A percentile compares a stretch with the other conserved stretches of the same genome.
phyloP scores from a whole-genome alignment of 2,113 vertebrate species.

The Pomatostomus ruficeps region DNA sequence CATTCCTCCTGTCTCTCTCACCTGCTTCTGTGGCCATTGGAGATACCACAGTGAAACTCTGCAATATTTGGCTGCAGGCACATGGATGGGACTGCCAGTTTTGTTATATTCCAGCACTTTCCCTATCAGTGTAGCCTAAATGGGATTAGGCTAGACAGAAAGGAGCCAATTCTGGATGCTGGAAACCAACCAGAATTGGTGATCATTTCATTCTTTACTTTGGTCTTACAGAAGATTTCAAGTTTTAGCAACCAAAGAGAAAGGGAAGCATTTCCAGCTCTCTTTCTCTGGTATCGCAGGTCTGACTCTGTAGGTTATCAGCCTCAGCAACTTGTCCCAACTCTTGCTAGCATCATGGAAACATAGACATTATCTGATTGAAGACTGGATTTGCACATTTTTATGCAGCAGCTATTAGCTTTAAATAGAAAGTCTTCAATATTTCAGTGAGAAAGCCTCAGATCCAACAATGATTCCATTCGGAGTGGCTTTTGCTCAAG shows the following conservation, averaged over 20 bases:
- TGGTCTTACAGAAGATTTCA: background rate
- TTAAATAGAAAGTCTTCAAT: constrained; percentile 7
- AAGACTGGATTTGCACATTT: background rate
- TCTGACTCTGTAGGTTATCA: background rate
- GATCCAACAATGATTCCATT: background rate
- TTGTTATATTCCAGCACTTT: background rate
- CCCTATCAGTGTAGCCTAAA: background rate
- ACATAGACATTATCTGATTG: background rate
- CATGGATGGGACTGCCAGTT: background rate
- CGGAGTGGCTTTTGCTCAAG: background rate
- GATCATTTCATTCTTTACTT: constrained; percentile 7
- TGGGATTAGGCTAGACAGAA: background rate
- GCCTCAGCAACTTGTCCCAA: background rate
- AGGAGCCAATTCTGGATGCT: background rate
- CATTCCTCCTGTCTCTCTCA: background rate
- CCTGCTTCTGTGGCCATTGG: background rate
- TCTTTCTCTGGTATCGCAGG: background rate
- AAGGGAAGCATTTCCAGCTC: background rate
- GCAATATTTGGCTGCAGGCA: background rate
- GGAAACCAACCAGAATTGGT: background rate
- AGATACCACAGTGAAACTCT: background rate
- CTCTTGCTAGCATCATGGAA: background rate
- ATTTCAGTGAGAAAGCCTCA: background rate
- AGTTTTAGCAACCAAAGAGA: background rate
- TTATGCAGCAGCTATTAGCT: background rate